Evolutionary conservation across 2,888 invertebrate genomes (phyloP), one percentile per base, ranked within the genome.

Genomic region (Horisme vitalbata): DNA sequence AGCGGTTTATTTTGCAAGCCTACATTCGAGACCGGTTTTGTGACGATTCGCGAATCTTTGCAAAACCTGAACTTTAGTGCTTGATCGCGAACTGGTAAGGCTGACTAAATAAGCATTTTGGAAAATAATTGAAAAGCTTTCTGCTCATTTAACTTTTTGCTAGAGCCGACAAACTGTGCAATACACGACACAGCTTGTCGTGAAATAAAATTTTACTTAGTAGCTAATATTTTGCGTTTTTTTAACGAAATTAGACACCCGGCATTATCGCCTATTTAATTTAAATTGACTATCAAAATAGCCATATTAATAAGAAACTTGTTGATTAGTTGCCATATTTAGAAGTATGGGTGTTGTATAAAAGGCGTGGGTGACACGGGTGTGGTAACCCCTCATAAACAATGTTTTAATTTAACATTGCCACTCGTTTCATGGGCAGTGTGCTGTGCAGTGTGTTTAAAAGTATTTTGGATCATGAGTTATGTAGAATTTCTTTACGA

Each of bases 401-500:
- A 70, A 66, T 64, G 61, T 63, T 69, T 69, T 66, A 71, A 73
- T 74, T 75, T 74, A 59, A 59, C 66, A 65, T 71, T 67, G 72
- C 68, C 79, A 80, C 75, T 79, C 71, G 67, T 59, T 61, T 68
- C 55, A 61, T 54, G 63, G 63, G 34, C 67, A 50, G 67, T 69
- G 75, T 61, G 66, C 68, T 56, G 78, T 68, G 61, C 57, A 61
- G 64, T 68, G 46, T 59, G 39, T 50, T 53, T 61, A 57, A 51
- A 52, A 38, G 45, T 49, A 52, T 45, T 62, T 57, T 52, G 45
- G 41, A 73, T 53, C 45, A 86, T 86, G 83, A 81, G 77, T 65
- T 85, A 84, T 62, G 81, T 86, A 52, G 82, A 83, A 39, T 84
- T 85, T 56, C 66, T 87, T 10, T 83, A 87, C 57, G 86, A 85